Conservation (phyloP, 2,113 vertebrate genomes). For the Crocuta crocuta region DNA sequence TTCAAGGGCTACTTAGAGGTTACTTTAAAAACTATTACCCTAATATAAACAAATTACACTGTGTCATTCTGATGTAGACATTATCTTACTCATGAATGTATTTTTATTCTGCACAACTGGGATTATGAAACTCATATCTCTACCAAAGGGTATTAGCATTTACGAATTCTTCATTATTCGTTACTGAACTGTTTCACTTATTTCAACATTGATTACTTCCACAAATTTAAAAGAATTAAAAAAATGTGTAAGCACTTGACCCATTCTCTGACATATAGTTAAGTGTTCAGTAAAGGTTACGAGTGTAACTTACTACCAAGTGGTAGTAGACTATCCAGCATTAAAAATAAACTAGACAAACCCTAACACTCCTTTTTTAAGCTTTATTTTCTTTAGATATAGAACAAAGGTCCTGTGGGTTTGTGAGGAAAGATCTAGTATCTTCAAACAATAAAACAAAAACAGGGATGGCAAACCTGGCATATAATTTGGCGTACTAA, state of each 20-base stretch:
- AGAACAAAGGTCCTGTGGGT: neutral
- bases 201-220: neutral
- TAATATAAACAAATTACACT: neutral
- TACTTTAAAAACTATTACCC: neutral
- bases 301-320: neutral
- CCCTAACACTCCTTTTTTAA: neutral
- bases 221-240: neutral
- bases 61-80: neutral
- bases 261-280: neutral
- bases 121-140: neutral
- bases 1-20: neutral
- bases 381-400: neutral
- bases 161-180: neutral
- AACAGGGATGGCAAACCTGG: neutral
- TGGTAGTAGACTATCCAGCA: neutral
- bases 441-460: constrained; percentile 22
- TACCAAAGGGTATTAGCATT: neutral
- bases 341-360: neutral
- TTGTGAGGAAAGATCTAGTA: neutral
- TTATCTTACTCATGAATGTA: neutral
- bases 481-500: neutral
- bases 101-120: neutral
- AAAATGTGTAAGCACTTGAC: neutral
- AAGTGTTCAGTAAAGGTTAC: neutral
- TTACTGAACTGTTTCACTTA: neutral